Base-by-base conservation (phyloP, 2,113 vertebrate species). In the Gavia stellata region DNA sequence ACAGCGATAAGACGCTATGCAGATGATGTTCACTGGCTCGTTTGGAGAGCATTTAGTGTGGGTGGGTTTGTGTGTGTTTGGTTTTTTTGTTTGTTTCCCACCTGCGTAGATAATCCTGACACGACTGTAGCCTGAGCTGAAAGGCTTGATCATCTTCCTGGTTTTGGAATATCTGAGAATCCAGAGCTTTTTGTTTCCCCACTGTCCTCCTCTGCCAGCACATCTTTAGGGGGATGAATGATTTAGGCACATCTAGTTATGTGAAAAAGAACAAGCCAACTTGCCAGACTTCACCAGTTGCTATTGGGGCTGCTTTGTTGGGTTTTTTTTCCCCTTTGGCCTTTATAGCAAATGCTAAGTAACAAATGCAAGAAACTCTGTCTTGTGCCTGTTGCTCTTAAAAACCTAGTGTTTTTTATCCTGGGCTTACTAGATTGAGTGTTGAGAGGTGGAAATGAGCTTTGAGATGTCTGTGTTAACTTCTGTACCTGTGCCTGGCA, bases 401-500 rank as follows among this genome's bases (percentile, higher is more conserved):
- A 29, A 29, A 82, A 8, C 25, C 34, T 36, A 23, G 2, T 1
- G 7, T 3, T 73, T 40, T n/a, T 45, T 59, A 40, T 6, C n/a
- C 6, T 21, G 14, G 78, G 31, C 20, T n/a, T 7, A 18, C 8
- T 7, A 19, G 20, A 16, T 1, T 3, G 73, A 42, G 70, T 9
- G 21, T 44, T 18, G 59, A 19, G 45, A 71, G 24, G 18, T 63
- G 45, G 16, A 4, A 12, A 40, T 0, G 15, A 65, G 74, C 72
- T 42, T 9, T 5, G 87, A 42, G 40, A 9, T 36, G 50, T 7
- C 50, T 2, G 4, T 36, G 66, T 70, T 25, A n/a, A 29, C 29
- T 53, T 82, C 61, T 38, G 49, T 97, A 99, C 99, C 99, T 98
- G 98, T 97, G 72, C 97, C 98, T 7, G 98, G 98, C 88, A 98